Base-by-base conservation (phyloP, 2,888 invertebrate genomes). In the Acanthoscelides obtectus region DNA sequence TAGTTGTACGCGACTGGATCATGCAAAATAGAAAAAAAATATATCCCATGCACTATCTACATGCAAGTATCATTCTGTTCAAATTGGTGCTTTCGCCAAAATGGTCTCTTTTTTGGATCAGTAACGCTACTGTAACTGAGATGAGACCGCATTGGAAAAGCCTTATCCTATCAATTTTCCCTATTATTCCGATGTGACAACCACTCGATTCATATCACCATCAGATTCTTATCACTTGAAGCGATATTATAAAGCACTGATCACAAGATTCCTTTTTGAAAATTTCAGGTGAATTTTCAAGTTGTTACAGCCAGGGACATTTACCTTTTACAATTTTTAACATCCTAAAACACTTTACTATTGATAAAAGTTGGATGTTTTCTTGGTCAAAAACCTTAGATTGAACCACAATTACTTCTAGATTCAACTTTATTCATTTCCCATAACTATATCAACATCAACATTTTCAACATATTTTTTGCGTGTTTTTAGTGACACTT, bases 211-310 rank as follows among this genome's bases (percentile, higher is more conserved):
- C 17, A 69, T 79, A 77, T 79, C 76, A 75, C 75, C 72, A 74
- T 73, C 75, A 73, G 71, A 73, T 73, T 73, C 74, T 25, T 70
- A 72, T 72, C 70, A 72, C 72, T 72, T 71, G 68, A 25, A 45
- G 45, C 74, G 76, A 78, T 76, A 79, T 75, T 73, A 75, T 80
- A 80, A 81, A 81, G 80, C 80, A 80, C 79, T 74, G 79, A 81
- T 81, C 81, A 79, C 79, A 80, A 73, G 45, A 45, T 45, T 76
- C 69, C 75, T 74, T 71, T 75, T 74, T 75, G 69, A 75, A 76
- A 75, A 76, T 76, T 77, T 77, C 75, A 75, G 73, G 75, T 73
- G 73, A 77, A 75, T 75, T 75, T 77, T 74, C 75, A 73, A 72
- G 70, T 72, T 72, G 71, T 72, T 75, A 71, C 22, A 66, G 66